Conservation (phyloP, 2,113 vertebrate genomes). For the Muntiacus muntjak region DNA sequence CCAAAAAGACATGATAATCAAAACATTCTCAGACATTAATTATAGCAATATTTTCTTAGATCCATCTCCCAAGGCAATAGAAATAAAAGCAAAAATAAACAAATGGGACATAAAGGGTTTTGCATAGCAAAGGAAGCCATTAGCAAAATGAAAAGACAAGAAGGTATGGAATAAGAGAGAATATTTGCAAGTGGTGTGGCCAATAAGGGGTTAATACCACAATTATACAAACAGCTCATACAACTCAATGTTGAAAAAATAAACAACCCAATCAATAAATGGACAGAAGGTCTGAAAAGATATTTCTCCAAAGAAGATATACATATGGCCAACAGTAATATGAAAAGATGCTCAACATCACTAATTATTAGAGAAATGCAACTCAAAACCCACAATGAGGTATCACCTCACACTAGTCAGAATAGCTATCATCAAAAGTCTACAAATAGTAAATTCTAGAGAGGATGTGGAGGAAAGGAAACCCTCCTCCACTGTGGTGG, state of each 20-base stretch:
- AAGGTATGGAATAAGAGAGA: neutral
- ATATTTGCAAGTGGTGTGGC: neutral
- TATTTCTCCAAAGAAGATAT: neutral
- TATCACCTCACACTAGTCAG: neutral
- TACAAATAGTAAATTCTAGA: neutral
- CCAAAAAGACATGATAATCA: neutral
- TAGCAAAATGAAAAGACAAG: neutral
- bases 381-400: neutral
- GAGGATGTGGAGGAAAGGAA: neutral
- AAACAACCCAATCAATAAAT: neutral
- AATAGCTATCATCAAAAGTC: neutral
- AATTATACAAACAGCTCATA: neutral
- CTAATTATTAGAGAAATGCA: neutral
- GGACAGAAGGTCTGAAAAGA: neutral
- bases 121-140: neutral
- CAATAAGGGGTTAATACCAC: neutral
- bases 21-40: neutral
- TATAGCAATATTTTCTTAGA: neutral
- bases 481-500: neutral
- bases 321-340: neutral
- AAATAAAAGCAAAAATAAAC: neutral
- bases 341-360: neutral
- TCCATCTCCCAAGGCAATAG: neutral
- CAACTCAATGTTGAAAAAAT: neutral
- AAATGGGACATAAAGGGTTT: neutral